phyloP scores from a whole-genome alignment of 1,140 invertebrate species.

The Anastrepha obliqua region DNA sequence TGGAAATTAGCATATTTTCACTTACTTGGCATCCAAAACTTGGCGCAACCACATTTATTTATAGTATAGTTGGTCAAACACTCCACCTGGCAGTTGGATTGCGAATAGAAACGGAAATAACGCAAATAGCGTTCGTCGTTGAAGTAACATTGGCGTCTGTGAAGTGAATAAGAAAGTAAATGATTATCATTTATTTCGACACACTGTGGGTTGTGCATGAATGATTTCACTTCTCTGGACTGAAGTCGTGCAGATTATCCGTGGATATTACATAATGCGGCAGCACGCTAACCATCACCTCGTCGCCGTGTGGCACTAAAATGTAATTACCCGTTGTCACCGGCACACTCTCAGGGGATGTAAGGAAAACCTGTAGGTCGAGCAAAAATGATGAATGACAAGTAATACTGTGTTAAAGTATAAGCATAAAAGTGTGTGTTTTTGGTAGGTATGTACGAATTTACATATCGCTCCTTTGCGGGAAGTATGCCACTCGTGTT shows the following conservation, averaged over 20 bases:
- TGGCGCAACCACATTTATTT: constrained; percentile 80
- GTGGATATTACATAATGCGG: constrained; percentile 80
- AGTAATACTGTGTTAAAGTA: no score
- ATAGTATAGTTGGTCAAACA: constrained; percentile 85
- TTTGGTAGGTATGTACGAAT: no score
- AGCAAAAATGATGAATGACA: not conserved
- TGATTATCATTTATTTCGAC: not conserved
- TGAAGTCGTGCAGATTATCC: constrained; percentile 76
- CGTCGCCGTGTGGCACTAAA: constrained; percentile 77
- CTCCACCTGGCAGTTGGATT: constrained; percentile 85
- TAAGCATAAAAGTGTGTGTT: no score
- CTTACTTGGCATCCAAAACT: constrained; percentile 82
- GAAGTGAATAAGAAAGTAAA: constrained; percentile 50
- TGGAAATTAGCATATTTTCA: not conserved
- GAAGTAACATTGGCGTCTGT: constrained; percentile 80
- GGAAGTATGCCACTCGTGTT: no score
- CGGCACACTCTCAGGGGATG: constrained; percentile 77
- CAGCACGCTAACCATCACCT: constrained; percentile 78
- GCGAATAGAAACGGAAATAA: constrained; percentile 83
- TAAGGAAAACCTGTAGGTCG: constrained; percentile 67
- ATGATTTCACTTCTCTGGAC: constrained; percentile 74
- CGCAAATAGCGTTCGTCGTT: constrained; percentile 78
- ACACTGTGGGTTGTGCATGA: not conserved
- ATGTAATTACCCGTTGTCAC: constrained; percentile 78
- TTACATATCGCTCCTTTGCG: no score